Percentiles rank a stretch among this genome's conserved stretches.
These are phyloP conservation scores for Maconellicoccus hirsutus DNA, from an alignment of 1,140 invertebrate species.

Conservation along the genomic window DNA sequence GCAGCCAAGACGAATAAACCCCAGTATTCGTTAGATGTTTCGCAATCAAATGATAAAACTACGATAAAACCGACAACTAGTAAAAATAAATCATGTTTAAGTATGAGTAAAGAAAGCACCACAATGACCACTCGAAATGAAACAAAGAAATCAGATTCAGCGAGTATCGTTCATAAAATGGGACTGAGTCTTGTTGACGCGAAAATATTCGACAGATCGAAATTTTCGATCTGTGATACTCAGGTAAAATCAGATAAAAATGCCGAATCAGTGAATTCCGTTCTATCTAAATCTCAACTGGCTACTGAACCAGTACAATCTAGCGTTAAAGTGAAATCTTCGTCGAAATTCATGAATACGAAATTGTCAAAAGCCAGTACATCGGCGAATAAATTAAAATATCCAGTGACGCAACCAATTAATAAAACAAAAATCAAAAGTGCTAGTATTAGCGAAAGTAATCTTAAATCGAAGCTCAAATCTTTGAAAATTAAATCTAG, in stretches of 20 bases:
- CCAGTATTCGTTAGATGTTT: background rate
- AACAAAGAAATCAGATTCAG: no score
- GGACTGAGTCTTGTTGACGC: background rate
- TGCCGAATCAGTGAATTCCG: background rate
- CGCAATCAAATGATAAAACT: background rate
- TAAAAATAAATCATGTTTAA: background rate
- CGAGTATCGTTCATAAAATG: background rate
- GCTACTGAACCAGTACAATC: background rate
- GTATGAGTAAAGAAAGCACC: background rate
- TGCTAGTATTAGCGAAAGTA: background rate
- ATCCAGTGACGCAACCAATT: background rate
- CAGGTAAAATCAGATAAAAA: background rate
- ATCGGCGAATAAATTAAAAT: background rate
- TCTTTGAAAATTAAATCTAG: constrained; percentile 11
- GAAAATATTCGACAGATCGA: background rate
- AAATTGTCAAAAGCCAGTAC: background rate
- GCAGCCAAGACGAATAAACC: background rate
- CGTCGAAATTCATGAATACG: background rate
- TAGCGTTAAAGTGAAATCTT: background rate
- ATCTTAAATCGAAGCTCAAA: background rate
- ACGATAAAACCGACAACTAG: background rate
- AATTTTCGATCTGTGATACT: background rate
- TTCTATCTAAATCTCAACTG: background rate
- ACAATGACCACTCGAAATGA: background rate
- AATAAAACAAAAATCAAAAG: constrained; percentile 2